Conservation (phyloP, 53 echinoderm and acorn worm genomes). For the Arbacia lixula region DNA sequence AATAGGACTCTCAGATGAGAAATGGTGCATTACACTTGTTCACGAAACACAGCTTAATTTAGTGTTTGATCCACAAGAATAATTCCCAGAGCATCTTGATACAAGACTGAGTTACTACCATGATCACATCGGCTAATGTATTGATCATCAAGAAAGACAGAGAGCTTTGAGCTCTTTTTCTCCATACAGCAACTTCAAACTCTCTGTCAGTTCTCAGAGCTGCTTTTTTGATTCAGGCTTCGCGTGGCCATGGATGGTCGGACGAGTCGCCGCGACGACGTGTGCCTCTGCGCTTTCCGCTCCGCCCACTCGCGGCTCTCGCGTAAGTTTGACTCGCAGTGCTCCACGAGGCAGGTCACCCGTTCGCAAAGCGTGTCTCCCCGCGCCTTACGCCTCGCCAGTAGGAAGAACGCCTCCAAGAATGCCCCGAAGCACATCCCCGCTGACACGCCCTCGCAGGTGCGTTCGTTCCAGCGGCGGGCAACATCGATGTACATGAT, state of each 20-base stretch:
- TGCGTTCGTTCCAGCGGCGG: conserved; percentile 77
- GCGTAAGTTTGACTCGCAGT: conserved; percentile 73
- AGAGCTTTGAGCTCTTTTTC: no score
- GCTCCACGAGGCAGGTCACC: conserved; percentile 69
- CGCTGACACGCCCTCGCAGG: conserved; percentile 60
- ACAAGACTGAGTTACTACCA: no score
- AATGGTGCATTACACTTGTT: no score
- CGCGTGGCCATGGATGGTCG: conserved; percentile 26
- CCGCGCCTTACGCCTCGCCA: conserved; percentile 68
- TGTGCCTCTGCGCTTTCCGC: conserved; percentile 2
- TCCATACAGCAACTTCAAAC: no score
- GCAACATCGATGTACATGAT: conserved; percentile 91
- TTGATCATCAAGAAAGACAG: no score
- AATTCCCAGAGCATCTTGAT: no score
- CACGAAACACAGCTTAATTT: no score
- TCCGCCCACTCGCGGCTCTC: conserved; percentile 27
- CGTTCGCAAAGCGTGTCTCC: conserved; percentile 66
- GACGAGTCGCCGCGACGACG: neutral
- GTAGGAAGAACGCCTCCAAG: conserved; percentile 82
- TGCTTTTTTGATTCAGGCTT: neutral
- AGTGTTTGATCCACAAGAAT: no score
- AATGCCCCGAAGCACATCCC: conserved; percentile 89
- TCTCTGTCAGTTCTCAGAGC: conserved; percentile 48
- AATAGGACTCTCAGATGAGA: no score
- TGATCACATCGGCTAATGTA: no score